phyloP scores from a whole-genome alignment of 2,888 invertebrate genomes.

The Drosophila antonietae region DNA sequence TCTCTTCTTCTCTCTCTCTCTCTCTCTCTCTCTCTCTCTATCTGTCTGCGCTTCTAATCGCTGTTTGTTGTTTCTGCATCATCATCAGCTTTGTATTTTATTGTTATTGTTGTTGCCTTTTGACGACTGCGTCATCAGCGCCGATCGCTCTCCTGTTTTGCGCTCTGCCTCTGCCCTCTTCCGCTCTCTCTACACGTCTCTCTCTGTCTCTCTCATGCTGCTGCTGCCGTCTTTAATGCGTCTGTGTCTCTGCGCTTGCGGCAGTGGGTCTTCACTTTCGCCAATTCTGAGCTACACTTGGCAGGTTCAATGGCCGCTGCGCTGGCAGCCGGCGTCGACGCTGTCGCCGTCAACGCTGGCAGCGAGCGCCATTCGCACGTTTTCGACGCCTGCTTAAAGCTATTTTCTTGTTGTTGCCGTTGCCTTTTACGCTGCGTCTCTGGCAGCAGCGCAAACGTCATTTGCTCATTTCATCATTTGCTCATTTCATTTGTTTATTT shows the following conservation, averaged over 20 bases:
- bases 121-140: conserved; percentile 72
- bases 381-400: conserved; percentile 52
- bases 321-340: conserved; percentile 30
- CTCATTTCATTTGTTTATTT: conserved; percentile 48
- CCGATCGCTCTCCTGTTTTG: conserved; percentile 22
- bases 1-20: too few species aligned
- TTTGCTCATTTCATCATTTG: conserved; percentile 51
- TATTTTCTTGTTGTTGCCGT: conserved; percentile 33
- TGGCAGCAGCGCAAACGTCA: conserved; percentile 22
- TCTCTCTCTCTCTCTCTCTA: too few species aligned
- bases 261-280: conserved; percentile 82
- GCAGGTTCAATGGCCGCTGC: conserved; percentile 73
- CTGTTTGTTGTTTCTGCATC: conserved; percentile 69
- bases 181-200: not conserved
- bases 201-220: not conserved
- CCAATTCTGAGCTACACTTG: conserved; percentile 80
- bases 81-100: conserved; percentile 66
- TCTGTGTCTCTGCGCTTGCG: conserved; percentile 64
- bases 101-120: conserved; percentile 63
- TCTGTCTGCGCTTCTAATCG: conserved; percentile 59
- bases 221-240: conserved; percentile 19
- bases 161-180: conserved; percentile 11
- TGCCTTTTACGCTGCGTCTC: conserved; percentile 22
- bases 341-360: conserved; percentile 37
- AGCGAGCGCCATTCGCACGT: conserved; percentile 74